Evolutionary conservation across 2,113 vertebrate genomes (phyloP).

Genomic region (Sylvicapra grimmia): DNA sequence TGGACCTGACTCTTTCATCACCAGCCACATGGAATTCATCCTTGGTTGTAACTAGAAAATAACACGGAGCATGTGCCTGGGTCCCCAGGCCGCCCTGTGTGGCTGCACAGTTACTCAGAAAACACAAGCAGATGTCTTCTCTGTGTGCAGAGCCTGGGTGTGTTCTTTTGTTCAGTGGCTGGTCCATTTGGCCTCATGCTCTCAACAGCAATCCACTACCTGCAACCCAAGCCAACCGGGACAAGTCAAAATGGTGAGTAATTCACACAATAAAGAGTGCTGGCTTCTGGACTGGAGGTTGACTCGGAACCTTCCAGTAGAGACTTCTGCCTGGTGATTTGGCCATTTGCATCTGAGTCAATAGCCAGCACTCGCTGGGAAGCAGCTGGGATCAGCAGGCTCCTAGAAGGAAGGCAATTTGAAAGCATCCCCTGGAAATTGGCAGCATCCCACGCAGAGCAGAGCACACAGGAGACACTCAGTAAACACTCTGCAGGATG

Average conservation of each 20-base stretch:
- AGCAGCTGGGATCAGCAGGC: background rate
- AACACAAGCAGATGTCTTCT: conserved; percentile 70
- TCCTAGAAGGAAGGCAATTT: background rate
- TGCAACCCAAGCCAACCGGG: conserved; percentile 47
- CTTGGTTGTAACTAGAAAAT: conserved; percentile 60
- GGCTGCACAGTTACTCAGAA: conserved; percentile 58
- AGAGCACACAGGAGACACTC: background rate
- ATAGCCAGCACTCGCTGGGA: background rate
- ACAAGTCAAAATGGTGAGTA: conserved; percentile 48
- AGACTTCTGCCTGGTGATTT: background rate
- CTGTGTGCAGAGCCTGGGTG: background rate
- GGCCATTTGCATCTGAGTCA: background rate
- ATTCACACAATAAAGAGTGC: conserved; percentile 1
- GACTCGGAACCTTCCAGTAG: background rate
- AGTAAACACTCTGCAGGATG: background rate
- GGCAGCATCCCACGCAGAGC: background rate
- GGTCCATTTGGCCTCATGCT: conserved; percentile 36
- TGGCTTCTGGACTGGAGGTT: conserved; percentile 25
- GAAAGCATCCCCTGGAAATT: background rate
- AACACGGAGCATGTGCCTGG: conserved; percentile 64
- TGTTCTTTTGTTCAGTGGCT: conserved; percentile 5
- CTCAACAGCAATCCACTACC: conserved; percentile 41
- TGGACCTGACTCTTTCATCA: conserved; percentile 71
- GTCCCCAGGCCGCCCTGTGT: background rate
- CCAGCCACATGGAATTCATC: conserved; percentile 64